Percentiles rank a stretch among this genome's conserved stretches.
These are phyloP conservation scores for Nephrocerus scutellatus DNA, from an alignment of 2,888 invertebrate genomes.

Conservation along the genomic window DNA sequence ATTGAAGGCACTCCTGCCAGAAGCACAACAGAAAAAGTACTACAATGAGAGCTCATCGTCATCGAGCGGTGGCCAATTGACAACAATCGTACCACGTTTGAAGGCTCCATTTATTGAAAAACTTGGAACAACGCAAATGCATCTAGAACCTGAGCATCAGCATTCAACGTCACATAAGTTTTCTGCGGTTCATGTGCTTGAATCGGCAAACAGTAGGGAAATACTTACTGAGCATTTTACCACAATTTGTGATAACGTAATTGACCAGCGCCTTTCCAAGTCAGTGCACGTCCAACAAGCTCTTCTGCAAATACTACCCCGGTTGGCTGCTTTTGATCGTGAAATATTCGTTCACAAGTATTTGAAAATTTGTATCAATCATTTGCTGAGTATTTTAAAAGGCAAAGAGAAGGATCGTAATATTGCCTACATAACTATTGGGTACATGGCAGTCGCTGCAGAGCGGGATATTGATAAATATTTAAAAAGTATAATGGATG, in stretches of 20 bases:
- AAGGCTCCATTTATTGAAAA: conserved; percentile 49
- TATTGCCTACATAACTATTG: conserved; percentile 83
- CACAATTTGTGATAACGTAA: conserved; percentile 66
- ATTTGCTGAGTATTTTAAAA: conserved; percentile 68
- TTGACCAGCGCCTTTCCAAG: conserved; percentile 68
- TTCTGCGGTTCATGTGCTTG: conserved; percentile 56
- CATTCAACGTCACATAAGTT: conserved; percentile 31
- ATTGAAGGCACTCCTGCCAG: conserved; percentile 56
- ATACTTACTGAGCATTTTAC: conserved; percentile 78
- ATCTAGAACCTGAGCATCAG: conserved; percentile 37
- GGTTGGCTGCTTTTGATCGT: conserved; percentile 88
- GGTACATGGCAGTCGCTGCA: conserved; percentile 83
- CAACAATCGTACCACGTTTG: conserved; percentile 45
- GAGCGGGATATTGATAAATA: conserved; percentile 72
- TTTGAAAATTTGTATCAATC: conserved; percentile 65
- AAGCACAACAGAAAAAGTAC: conserved; percentile 34
- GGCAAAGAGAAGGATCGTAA: conserved; percentile 80
- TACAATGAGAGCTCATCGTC: conserved; percentile 17
- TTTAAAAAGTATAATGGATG: conserved; percentile 78
- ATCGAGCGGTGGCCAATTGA: conserved; percentile 29
- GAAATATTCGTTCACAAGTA: conserved; percentile 71
- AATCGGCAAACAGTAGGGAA: conserved; percentile 79
- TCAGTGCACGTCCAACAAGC: conserved; percentile 80
- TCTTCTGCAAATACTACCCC: conserved; percentile 77
- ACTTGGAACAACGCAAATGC: conserved; percentile 34